Conservation (phyloP, 2,888 invertebrate genomes). For the Drosophila subsilvestris region DNA sequence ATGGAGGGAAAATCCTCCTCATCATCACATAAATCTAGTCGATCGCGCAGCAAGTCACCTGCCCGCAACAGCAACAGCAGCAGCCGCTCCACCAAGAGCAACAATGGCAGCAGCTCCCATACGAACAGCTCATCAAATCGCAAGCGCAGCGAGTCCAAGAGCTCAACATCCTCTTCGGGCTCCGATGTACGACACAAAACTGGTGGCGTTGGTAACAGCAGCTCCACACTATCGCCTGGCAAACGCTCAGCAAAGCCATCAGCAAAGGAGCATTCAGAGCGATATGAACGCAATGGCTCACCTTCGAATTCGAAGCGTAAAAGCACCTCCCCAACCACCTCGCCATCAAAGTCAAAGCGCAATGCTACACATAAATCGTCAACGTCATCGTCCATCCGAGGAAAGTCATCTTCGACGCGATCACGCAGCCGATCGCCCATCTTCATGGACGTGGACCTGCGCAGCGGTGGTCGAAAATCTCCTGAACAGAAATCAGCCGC, state of each 20-base stretch:
- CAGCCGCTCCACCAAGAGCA: conserved; percentile 64
- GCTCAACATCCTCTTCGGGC: conserved; percentile 74
- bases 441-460: conserved; percentile 77
- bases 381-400: conserved; percentile 31
- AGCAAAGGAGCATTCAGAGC: conserved; percentile 59
- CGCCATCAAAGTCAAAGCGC: conserved; percentile 77
- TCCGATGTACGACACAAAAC: conserved; percentile 68
- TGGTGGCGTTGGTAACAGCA: conserved; percentile 21
- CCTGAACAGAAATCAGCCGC: conserved; percentile 53
- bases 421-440: conserved; percentile 82
- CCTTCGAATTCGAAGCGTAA: conserved; percentile 73
- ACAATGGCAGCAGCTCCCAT: conserved; percentile 35
- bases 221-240: conserved; percentile 44
- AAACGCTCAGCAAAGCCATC: conserved; percentile 56
- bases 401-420: conserved; percentile 46
- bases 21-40: conserved; percentile 62
- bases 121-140: conserved; percentile 59
- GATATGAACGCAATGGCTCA: conserved; percentile 61
- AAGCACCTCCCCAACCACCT: conserved; percentile 74
- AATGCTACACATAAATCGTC: conserved; percentile 60
- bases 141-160: conserved; percentile 79
- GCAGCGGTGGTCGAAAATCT: conserved; percentile 58
- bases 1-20: conserved; percentile 51
- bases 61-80: conserved; percentile 54
- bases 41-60: conserved; percentile 81